Base-by-base conservation (phyloP, 2,888 invertebrate genomes). In the Psococerastis gibbosa region DNA sequence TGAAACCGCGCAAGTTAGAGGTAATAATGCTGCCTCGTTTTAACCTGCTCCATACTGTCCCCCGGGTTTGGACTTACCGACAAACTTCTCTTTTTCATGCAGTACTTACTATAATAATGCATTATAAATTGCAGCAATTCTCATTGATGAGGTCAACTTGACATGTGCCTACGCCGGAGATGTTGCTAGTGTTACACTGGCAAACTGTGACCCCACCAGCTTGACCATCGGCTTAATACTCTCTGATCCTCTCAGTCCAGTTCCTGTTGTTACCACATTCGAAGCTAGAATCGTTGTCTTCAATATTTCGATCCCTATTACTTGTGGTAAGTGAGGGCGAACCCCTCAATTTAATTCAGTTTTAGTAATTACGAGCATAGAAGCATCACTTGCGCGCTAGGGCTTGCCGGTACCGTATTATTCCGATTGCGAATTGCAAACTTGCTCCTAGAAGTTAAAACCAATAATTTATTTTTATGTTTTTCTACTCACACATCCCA, bases 201-300 rank as follows among this genome's bases (percentile, higher is more conserved):
- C 80, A 2, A 82, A 82, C 20, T 70, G 88, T 32, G 89, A 91
- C 53, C 78, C 80, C 60, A 80, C 80, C 53, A 85, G 84, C 59
- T 75, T 94, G 1, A 72, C 73, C 5, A 70, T 88, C 42, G 98
- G 98, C 1, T 81, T 77, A 60, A 75, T 98, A 32, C 60, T 97
- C 11, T 92, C 91, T 61, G 85, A 88, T 60, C 75, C 78, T 0
- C 63, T 71, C 20, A 66, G 72, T 52, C 89, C 88, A 6, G 77
- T 89, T n/a, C 82, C 79, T 17, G 73, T 84, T 2, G 75, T 83
- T 1, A 71, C 73, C 4, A 72, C 76, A 49, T 87, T 97, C 58
- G 78, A 87, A 62, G 92, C 88, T 3, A 75, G 92, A 54, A 76
- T 97, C 49, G 84, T 94, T 20, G 78, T 94, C n/a, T 97, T 98